Evolutionary conservation across 2,888 invertebrate species (phyloP).

Genomic region (Macroteleia sp.): DNA sequence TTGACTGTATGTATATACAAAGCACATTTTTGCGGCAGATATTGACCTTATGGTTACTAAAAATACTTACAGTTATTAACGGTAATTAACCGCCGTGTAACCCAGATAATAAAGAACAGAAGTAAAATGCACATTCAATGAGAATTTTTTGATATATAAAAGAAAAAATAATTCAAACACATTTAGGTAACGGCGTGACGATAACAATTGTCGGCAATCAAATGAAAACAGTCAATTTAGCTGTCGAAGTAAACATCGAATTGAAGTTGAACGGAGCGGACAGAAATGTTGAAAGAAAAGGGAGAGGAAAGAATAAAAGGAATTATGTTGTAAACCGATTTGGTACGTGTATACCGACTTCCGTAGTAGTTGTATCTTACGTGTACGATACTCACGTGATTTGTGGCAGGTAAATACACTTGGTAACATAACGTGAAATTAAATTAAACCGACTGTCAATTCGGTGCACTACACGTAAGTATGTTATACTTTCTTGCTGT

Average conservation of each 20-base stretch:
- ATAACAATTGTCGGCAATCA: no score
- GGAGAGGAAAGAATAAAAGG: no score
- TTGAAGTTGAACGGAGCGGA: no score
- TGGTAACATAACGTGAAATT: conserved; percentile 61
- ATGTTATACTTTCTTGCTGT: conserved; percentile 22
- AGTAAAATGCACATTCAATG: conserved; percentile 21
- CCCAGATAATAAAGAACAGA: conserved; percentile 44
- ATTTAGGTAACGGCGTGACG: no score
- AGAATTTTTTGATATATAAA: no score
- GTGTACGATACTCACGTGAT: conserved; percentile 59
- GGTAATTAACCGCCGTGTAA: conserved; percentile 51
- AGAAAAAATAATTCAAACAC: no score
- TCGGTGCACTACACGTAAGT: conserved; percentile 51
- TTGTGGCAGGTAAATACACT: conserved; percentile 57
- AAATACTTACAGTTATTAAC: conserved; percentile 62
- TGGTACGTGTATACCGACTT: no score
- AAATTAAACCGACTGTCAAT: conserved; percentile 62
- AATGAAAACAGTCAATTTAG: no score
- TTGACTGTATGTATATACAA: conserved; percentile 22
- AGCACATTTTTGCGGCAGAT: conserved; percentile 54
- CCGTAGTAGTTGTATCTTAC: conserved; percentile 29
- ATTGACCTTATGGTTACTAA: conserved; percentile 60
- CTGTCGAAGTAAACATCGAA: neutral
- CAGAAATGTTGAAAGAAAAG: no score
- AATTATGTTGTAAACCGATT: no score